Evolutionary conservation across 1,140 invertebrate species (phyloP).

Genomic region (Phocides pigmalion): DNA sequence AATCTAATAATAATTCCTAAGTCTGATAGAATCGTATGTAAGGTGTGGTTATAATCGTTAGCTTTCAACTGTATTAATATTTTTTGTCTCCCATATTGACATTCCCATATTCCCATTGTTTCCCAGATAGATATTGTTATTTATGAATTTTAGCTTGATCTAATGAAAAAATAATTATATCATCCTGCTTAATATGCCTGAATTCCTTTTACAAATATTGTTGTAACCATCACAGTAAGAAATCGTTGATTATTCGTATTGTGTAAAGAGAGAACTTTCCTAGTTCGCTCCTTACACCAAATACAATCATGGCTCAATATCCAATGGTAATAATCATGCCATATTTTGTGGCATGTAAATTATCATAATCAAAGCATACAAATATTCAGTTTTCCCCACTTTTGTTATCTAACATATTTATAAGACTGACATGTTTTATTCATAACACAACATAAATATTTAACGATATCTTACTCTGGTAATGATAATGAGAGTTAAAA

Average conservation of each 20-base stretch:
- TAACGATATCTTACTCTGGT: neutral
- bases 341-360: slow-evolving; percentile 63
- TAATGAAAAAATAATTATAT: no score
- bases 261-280: slow-evolving; percentile 71
- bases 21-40: no score
- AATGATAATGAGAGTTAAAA: slow-evolving; percentile 3
- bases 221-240: slow-evolving; percentile 60
- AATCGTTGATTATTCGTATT: slow-evolving; percentile 29
- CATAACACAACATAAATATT: no score
- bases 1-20: no score
- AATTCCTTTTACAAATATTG: slow-evolving; percentile 48
- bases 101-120: no score
- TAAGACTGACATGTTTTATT: slow-evolving; percentile 44
- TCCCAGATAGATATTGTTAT: no score
- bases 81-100: no score
- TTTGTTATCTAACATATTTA: no score
- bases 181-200: neutral
- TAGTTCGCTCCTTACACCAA: slow-evolving; percentile 69
- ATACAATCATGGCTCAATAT: slow-evolving; percentile 33
- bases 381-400: slow-evolving; percentile 79
- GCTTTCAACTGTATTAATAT: no score
- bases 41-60: no score
- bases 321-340: slow-evolving; percentile 69
- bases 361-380: slow-evolving; percentile 70
- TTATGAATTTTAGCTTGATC: no score